These are phyloP conservation scores for Phalanger gymnotis DNA, from an alignment of 2,797 vertebrate genomes.

Conservation along the genomic window DNA sequence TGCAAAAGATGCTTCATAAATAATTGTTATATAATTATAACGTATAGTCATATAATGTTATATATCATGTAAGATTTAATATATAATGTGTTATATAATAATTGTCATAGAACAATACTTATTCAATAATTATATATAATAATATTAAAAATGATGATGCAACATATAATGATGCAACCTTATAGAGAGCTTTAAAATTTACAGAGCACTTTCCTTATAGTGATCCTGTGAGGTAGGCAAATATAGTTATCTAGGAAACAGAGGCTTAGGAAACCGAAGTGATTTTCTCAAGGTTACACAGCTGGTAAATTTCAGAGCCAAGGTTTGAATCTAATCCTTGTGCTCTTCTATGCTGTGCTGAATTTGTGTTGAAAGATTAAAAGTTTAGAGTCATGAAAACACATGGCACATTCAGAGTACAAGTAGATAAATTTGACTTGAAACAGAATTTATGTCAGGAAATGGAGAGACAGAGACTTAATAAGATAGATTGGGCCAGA, in stretches of 20 bases:
- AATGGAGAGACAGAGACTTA: neutral
- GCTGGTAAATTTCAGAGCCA: neutral
- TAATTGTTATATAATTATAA: neutral
- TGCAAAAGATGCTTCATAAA: neutral
- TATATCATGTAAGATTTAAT: neutral
- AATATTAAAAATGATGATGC: neutral
- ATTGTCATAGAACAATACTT: neutral
- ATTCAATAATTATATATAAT: neutral
- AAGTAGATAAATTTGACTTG: neutral
- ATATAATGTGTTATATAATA: neutral
- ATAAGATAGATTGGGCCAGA: neutral
- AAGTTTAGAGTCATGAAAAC: neutral
- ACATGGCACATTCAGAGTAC: neutral
- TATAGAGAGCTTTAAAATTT: neutral
- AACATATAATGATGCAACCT: neutral
- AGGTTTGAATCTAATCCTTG: neutral
- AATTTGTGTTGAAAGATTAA: neutral
- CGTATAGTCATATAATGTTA: neutral
- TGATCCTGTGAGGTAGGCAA: neutral
- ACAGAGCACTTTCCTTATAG: neutral
- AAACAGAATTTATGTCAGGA: neutral
- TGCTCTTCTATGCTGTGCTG: neutral
- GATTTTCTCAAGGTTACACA: neutral
- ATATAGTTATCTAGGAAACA: neutral
- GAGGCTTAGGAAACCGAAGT: neutral